Evolutionary conservation across 2,888 invertebrate species (phyloP).

Genomic region (Bhutanitis thaidina): DNA sequence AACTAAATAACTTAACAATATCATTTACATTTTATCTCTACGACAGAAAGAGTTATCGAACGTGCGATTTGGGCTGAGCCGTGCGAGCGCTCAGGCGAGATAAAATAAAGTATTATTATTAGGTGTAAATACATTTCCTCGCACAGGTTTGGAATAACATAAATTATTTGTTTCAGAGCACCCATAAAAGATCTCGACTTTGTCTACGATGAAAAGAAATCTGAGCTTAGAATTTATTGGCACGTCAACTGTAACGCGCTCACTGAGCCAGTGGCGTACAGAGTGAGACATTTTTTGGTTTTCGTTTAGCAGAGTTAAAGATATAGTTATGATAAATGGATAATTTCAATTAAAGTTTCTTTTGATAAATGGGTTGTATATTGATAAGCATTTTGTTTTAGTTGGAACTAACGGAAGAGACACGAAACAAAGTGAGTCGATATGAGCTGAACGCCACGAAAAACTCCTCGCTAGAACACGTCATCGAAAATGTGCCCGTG

Average conservation of each 20-base stretch:
- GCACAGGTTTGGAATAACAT: neutral
- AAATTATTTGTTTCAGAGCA: constrained; percentile 54
- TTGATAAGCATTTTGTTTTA: no score
- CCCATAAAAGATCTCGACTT: constrained; percentile 84
- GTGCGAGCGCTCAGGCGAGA: no score
- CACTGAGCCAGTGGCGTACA: constrained; percentile 72
- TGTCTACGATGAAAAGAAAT: constrained; percentile 41
- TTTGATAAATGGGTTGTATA: no score
- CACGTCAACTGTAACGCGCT: constrained; percentile 83
- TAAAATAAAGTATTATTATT: no score
- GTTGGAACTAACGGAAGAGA: constrained; percentile 61
- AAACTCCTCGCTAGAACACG: constrained; percentile 69
- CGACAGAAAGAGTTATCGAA: no score
- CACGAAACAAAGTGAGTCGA: constrained; percentile 48
- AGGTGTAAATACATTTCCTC: no score
- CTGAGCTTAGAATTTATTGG: constrained; percentile 83
- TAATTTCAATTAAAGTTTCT: no score
- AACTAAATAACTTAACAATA: no score
- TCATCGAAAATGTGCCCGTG: constrained; percentile 71
- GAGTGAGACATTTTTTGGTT: constrained; percentile 70
- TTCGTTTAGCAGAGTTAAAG: no score
- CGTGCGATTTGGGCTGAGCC: no score
- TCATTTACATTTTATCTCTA: no score
- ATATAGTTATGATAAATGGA: no score
- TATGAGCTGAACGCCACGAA: constrained; percentile 72